Evolutionary conservation across 2,113 vertebrate species (phyloP).

Genomic region (Channa argus): DNA sequence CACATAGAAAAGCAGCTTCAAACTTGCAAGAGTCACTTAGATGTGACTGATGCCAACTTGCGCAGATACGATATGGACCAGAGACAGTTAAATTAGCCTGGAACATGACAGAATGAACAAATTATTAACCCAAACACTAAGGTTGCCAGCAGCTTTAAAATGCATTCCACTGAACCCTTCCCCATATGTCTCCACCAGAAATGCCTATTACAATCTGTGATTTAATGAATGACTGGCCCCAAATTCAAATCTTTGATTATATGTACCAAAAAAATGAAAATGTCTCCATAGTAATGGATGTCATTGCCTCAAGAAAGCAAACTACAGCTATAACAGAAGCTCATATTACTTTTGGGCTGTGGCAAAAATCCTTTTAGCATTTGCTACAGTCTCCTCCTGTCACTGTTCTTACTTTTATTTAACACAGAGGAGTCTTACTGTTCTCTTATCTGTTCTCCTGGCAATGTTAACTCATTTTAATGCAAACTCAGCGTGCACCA

Average conservation of each 20-base stretch:
- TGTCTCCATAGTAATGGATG: neutral
- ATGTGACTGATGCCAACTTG: constrained; percentile 14
- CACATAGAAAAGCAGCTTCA: constrained; percentile 13
- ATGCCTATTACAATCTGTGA: neutral
- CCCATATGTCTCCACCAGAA: neutral
- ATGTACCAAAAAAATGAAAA: neutral
- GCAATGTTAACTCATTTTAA: neutral
- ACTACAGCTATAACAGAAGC: neutral
- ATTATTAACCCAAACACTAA: constrained; percentile 27
- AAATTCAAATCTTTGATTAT: neutral
- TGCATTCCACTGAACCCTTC: constrained; percentile 51
- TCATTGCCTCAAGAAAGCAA: constrained; percentile 1
- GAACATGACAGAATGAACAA: constrained; percentile 18
- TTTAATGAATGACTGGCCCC: neutral
- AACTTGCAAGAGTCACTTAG: neutral
- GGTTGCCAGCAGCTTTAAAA: constrained; percentile 52
- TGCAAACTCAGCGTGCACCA: constrained; percentile 15
- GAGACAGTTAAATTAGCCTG: neutral
- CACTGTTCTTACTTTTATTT: constrained; percentile 16
- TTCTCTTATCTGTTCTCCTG: neutral
- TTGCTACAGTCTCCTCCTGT: constrained; percentile 9
- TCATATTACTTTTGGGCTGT: neutral
- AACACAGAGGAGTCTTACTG: neutral
- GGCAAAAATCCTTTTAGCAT: neutral
- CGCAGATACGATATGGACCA: constrained; percentile 11